A percentile compares a stretch with the other conserved stretches of the same genome.
These are phyloP conservation scores for Neosilurus hyrtlii DNA, from an alignment of 2,797 vertebrate genomes.

Conservation along the genomic window DNA sequence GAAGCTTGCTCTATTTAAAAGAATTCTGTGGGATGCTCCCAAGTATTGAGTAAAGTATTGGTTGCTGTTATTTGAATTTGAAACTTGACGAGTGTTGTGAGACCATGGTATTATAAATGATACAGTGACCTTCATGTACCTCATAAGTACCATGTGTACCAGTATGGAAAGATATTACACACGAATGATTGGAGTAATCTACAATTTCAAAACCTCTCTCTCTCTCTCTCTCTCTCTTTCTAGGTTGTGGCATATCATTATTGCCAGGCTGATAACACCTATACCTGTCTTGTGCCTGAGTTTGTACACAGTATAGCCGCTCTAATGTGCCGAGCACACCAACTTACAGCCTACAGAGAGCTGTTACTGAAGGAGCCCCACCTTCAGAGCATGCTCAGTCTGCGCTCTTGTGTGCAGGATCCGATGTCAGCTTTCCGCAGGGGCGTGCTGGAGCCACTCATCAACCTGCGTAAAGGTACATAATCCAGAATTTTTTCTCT, in stretches of 20 bases:
- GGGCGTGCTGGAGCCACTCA: constrained; percentile 88
- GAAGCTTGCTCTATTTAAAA: background rate
- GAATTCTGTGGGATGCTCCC: background rate
- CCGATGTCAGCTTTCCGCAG: constrained; percentile 87
- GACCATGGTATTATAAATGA: background rate
- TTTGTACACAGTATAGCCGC: constrained; percentile 95
- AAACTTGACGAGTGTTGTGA: background rate
- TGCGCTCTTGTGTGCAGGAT: constrained; percentile 95
- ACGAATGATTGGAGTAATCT: background rate
- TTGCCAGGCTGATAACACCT: constrained; percentile 97
- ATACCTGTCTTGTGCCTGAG: constrained; percentile 95
- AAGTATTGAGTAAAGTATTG: background rate
- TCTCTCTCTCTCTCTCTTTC: constrained; percentile 34
- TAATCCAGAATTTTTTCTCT: background rate
- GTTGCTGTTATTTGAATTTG: background rate
- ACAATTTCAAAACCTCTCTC: background rate
- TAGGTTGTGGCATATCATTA: constrained; percentile 98
- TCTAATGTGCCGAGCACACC: constrained; percentile 86
- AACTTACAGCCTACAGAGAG: constrained; percentile 85
- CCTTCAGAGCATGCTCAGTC: constrained; percentile 92
- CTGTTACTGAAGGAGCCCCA: constrained; percentile 88
- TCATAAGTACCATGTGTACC: background rate
- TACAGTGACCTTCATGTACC: background rate
- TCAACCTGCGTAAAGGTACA: constrained; percentile 85
- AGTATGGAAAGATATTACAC: background rate